phyloP scores from a whole-genome alignment of 2,113 vertebrate genomes.

The Podiceps cristatus region DNA sequence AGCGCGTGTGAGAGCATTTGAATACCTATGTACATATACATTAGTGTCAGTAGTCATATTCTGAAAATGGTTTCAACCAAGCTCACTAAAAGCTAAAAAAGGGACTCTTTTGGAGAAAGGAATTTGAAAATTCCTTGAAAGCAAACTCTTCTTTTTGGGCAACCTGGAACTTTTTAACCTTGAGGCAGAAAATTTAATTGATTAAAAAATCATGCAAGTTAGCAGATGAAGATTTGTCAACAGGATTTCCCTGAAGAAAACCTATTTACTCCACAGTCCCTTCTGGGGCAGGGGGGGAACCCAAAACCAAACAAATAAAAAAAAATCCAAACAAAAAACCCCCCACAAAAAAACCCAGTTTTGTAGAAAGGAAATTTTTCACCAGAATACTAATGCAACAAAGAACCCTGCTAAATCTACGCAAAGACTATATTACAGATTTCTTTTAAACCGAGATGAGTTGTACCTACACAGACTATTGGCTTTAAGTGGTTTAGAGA shows the following conservation, averaged over 20 bases:
- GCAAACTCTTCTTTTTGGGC: neutral
- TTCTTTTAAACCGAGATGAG: neutral
- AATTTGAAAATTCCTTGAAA: neutral
- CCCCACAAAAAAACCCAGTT: neutral
- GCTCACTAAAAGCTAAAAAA: neutral
- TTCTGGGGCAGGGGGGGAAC: neutral
- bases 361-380: neutral
- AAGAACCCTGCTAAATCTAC: neutral
- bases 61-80: neutral
- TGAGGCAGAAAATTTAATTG: neutral
- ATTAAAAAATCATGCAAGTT: neutral
- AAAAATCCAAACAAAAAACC: no score
- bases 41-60: neutral
- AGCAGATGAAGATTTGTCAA: neutral
- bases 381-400: neutral
- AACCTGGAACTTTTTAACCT: neutral
- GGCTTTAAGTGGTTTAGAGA: neutral
- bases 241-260: neutral
- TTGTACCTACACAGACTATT: neutral
- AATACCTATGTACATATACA: accelerated
- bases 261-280: neutral
- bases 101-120: neutral
- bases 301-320: neutral
- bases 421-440: neutral
- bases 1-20: neutral